A percentile compares a stretch with the other conserved stretches of the same genome.
These are phyloP conservation scores for Archocentrus centrarchus DNA, from an alignment of 2,113 vertebrate genomes.

Conservation along the genomic window DNA sequence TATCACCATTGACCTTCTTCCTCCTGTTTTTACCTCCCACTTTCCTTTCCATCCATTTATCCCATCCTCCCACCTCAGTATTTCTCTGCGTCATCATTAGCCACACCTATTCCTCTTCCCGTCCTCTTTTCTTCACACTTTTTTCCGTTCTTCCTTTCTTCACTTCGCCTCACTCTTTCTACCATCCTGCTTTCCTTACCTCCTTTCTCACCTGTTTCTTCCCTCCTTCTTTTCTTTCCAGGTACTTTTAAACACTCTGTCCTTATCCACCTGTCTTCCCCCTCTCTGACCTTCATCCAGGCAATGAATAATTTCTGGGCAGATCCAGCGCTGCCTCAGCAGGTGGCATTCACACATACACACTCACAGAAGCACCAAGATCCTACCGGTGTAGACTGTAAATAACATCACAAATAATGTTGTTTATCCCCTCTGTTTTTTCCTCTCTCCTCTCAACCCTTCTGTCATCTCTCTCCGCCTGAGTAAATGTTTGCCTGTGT, in stretches of 20 bases:
- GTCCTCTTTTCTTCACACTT: conserved; percentile 17
- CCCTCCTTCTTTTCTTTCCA: neutral
- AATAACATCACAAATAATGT: conserved; percentile 44
- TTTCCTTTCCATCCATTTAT: conserved; percentile 7
- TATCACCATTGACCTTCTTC: neutral
- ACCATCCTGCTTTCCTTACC: neutral
- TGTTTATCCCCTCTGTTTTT: conserved; percentile 15
- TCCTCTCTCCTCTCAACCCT: conserved; percentile 12
- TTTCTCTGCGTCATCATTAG: conserved; percentile 27
- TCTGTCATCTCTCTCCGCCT: conserved; percentile 19
- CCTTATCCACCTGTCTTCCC: neutral
- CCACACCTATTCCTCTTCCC: neutral
- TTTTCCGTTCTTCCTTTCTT: neutral
- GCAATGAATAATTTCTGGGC: conserved; percentile 60
- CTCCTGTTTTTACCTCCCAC: neutral
- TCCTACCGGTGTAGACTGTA: conserved; percentile 8
- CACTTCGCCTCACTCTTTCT: neutral
- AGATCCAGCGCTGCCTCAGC: conserved; percentile 29
- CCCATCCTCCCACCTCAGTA: conserved; percentile 3
- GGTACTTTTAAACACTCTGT: neutral
- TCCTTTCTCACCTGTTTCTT: conserved; percentile 33
- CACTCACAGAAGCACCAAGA: neutral
- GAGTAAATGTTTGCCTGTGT: conserved; percentile 57
- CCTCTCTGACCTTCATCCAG: conserved; percentile 41
- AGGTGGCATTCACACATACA: conserved; percentile 48